phyloP scores from a whole-genome alignment of 1,140 invertebrate genomes.

The Glossosoma conforme region DNA sequence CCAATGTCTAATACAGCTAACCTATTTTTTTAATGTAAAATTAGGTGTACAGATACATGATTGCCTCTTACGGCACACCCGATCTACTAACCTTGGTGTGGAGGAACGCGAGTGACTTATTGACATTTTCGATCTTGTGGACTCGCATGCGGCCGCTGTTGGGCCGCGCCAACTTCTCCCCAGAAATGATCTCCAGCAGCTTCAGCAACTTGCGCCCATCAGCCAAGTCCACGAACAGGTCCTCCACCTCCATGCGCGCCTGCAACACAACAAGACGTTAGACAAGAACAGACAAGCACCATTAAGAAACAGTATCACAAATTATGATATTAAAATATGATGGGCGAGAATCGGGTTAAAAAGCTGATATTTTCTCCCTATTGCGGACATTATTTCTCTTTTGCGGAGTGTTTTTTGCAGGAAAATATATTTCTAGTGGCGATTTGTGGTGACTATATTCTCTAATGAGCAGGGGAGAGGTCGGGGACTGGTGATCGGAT shows the following conservation, averaged over 20 bases:
- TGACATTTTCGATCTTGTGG: slow-evolving; percentile 99
- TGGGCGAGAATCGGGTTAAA: no score
- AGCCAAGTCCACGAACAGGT: slow-evolving; percentile 92
- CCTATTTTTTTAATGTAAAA: no score
- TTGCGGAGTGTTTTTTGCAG: no score
- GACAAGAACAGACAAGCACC: no score
- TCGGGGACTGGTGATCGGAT: no score
- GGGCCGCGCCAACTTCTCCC: slow-evolving; percentile 93
- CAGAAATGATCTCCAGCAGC: slow-evolving; percentile 97
- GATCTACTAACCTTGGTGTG: slow-evolving; percentile 84
- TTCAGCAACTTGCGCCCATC: slow-evolving; percentile 95
- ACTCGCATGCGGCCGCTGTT: slow-evolving; percentile 97
- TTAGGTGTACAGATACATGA: no score
- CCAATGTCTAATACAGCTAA: no score
- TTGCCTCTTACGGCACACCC: no score
- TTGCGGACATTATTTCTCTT: no score
- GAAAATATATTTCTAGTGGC: neutral
- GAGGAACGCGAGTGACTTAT: slow-evolving; percentile 95
- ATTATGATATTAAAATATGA: neutral
- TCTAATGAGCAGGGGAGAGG: no score
- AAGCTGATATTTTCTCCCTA: no score
- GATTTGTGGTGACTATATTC: slow-evolving; percentile 9
- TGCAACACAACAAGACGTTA: slow-evolving; percentile 43
- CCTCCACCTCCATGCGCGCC: slow-evolving; percentile 94
- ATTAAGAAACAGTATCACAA: neutral